Conservation (phyloP, 2,888 invertebrate species). For the Caenorhabditis sp. region DNA sequence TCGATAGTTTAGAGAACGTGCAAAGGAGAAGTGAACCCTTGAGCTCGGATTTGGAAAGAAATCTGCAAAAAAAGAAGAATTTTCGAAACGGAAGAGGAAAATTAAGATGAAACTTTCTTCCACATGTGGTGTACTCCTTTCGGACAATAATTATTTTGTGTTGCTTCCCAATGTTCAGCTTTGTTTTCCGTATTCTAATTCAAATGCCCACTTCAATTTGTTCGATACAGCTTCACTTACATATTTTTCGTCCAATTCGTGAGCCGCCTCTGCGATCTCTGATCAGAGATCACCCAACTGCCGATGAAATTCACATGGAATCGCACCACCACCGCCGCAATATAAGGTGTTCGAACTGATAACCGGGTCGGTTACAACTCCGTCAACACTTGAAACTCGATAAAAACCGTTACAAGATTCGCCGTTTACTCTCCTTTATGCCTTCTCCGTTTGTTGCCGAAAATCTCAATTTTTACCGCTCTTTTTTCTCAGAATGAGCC, state of each 20-base stretch:
- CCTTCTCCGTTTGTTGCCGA: not conserved
- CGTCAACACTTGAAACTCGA: conserved; percentile 17
- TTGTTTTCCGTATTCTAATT: not conserved
- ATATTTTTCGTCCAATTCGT: not conserved
- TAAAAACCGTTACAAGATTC: conserved; percentile 21
- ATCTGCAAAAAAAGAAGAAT: not conserved
- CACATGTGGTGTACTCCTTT: conserved; percentile 10
- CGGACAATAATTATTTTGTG: conserved; percentile 5
- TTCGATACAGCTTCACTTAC: too few relatives aligned
- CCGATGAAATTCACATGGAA: conserved; percentile 43
- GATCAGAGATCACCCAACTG: conserved; percentile 16
- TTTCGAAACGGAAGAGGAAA: not conserved
- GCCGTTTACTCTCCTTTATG: not conserved
- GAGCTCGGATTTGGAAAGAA: not conserved
- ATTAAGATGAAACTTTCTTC: not conserved
- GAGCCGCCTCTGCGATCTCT: not conserved
- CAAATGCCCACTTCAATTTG: too few relatives aligned
- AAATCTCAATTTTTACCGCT: not conserved
- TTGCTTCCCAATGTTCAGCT: not conserved
- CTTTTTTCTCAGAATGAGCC: conserved; percentile 40
- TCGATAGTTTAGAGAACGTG: conserved; percentile 10
- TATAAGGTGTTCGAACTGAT: conserved; percentile 34
- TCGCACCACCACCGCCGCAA: conserved; percentile 37
- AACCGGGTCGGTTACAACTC: conserved; percentile 16
- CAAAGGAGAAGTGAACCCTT: not conserved